Percentiles rank a stretch among this genome's conserved stretches.
These are phyloP conservation scores for Numenius arquata DNA, from an alignment of 2,113 vertebrate genomes.

Conservation along the genomic window DNA sequence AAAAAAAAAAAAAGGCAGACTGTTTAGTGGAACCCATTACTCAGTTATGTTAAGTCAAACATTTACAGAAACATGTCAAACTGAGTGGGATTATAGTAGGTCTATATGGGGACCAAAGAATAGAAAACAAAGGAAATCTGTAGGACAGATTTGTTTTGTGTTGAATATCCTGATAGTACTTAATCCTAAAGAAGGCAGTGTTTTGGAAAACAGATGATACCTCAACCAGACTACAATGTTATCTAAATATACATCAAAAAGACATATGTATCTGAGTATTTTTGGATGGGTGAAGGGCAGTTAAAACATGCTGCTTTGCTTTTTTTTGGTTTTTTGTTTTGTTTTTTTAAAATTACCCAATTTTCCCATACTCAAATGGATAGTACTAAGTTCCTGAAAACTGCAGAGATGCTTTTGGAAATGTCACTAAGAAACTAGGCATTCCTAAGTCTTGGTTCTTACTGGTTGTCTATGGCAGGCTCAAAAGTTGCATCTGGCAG, in stretches of 20 bases:
- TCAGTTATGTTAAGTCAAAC: neutral
- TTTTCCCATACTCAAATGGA: neutral
- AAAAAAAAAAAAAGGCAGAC: neutral
- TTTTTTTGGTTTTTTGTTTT: neutral
- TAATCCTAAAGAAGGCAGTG: conserved; percentile 21
- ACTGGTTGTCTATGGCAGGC: neutral
- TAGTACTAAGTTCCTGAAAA: neutral
- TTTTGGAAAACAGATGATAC: conserved; percentile 60
- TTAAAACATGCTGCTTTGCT: neutral
- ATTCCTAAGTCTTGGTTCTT: neutral
- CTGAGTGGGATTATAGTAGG: neutral
- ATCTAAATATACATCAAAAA: conserved; percentile 46
- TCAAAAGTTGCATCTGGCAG: neutral
- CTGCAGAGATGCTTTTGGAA: neutral
- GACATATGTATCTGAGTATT: neutral
- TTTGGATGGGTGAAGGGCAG: neutral
- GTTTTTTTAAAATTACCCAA: neutral
- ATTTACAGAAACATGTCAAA: neutral
- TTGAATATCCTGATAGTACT: conserved; percentile 17
- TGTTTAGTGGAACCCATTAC: neutral
- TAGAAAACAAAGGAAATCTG: conserved; percentile 19
- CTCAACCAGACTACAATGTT: neutral
- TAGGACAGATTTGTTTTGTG: conserved; percentile 14
- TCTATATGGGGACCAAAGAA: neutral
- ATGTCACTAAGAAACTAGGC: neutral